Conservation (phyloP, 1,140 invertebrate species). For the Nasonia vitripennis region DNA sequence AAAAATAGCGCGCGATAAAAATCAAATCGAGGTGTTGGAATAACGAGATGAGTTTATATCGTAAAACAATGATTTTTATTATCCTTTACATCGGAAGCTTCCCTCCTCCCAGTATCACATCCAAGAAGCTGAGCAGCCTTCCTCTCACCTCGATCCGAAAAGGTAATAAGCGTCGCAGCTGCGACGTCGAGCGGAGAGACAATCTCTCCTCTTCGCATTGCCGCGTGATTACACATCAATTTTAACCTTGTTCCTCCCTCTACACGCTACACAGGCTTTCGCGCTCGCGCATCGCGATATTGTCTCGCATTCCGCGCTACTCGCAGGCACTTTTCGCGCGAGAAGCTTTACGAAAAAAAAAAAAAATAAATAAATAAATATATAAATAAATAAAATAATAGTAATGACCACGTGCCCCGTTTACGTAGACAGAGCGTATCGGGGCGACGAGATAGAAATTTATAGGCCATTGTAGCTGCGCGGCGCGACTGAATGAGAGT, state of each 20-base stretch:
- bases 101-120: neutral
- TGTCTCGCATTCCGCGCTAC: no score
- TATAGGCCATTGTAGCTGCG: constrained; percentile 57
- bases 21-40: no score
- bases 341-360: neutral
- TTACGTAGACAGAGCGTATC: neutral
- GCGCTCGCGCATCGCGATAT: no score
- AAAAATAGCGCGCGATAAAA: no score
- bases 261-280: neutral
- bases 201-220: constrained; percentile 37
- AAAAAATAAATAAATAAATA: no score
- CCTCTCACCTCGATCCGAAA: constrained; percentile 32
- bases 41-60: no score
- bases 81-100: no score
- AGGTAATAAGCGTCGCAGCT: constrained; percentile 43
- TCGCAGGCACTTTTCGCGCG: no score
- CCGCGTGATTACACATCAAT: constrained; percentile 58
- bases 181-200: neutral
- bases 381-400: no score
- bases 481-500: constrained; percentile 49
- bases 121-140: neutral
- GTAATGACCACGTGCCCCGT: no score
- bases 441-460: constrained; percentile 54
- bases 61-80: no score
- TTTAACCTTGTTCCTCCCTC: constrained; percentile 22